phyloP scores from a whole-genome alignment of 35 echinoderm and acorn worm genomes.

The Apostichopus parvimensis region DNA sequence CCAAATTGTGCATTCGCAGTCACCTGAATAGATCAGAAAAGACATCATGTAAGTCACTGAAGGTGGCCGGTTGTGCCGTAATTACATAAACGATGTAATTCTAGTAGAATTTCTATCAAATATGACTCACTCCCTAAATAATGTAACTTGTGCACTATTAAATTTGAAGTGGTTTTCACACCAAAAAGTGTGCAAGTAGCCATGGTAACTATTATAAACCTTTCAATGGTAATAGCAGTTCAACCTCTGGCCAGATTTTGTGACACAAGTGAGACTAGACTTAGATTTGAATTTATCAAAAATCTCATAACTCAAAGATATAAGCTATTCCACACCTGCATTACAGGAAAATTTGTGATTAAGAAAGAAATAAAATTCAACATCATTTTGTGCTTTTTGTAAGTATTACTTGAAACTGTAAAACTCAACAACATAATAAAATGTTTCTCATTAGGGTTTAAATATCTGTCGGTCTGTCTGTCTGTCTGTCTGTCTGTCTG shows the following conservation, averaged over 20 bases:
- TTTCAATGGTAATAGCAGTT: too few species aligned
- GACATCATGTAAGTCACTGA: conserved; percentile 15
- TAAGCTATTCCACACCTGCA: too few species aligned
- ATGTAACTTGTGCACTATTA: neutral
- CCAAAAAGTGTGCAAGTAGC: neutral
- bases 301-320: too few species aligned
- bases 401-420: neutral
- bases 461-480: too few species aligned
- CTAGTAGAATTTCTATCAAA: too few species aligned
- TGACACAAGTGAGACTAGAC: too few species aligned
- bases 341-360: neutral
- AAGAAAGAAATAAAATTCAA: neutral
- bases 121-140: neutral
- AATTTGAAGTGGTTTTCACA: neutral
- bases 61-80: neutral
- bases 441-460: neutral
- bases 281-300: too few species aligned
- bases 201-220: too few species aligned
- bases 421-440: neutral
- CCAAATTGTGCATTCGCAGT: conserved; percentile 42
- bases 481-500: neutral
- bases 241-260: too few species aligned
- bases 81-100: too few species aligned
- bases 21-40: conserved; percentile 24
- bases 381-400: neutral